Percentiles rank a stretch among this genome's conserved stretches.
Evolutionary conservation across 2,797 vertebrate species (phyloP).

Genomic region (Anguilla megastoma): DNA sequence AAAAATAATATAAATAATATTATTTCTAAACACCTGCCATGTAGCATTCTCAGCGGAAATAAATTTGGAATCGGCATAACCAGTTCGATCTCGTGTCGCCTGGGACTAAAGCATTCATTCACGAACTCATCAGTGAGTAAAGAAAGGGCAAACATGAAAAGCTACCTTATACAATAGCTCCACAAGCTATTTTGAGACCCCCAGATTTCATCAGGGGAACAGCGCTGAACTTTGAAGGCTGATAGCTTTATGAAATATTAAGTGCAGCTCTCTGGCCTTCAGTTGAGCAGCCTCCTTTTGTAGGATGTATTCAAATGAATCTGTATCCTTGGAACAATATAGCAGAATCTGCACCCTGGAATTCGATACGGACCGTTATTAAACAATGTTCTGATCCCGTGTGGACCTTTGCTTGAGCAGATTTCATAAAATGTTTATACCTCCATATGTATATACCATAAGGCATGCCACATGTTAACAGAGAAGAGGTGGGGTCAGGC

Average conservation of each 20-base stretch:
- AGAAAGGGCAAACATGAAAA: conserved; percentile 44
- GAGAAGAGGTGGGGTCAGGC: too few species aligned
- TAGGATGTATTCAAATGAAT: background rate
- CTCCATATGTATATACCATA: too few species aligned
- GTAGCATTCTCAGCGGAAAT: too few species aligned
- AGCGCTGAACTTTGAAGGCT: conserved; percentile 50
- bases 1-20: background rate
- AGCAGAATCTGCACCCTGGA: too few species aligned
- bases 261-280: conserved; percentile 15
- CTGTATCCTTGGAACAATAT: too few species aligned
- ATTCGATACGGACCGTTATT: too few species aligned
- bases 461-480: too few species aligned
- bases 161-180: background rate
- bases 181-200: conserved; percentile 44
- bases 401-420: too few species aligned
- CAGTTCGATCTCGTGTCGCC: conserved; percentile 7
- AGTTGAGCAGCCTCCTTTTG: background rate
- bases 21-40: background rate
- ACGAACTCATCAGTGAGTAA: conserved; percentile 31
- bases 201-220: conserved; percentile 45
- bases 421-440: too few species aligned
- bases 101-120: conserved; percentile 38
- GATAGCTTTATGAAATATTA: conserved; percentile 48
- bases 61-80: background rate
- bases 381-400: too few species aligned